Evolutionary conservation across 2,888 invertebrate genomes (phyloP), one percentile per base, ranked within the genome.

Genomic region (Napeogenes sylphis): DNA sequence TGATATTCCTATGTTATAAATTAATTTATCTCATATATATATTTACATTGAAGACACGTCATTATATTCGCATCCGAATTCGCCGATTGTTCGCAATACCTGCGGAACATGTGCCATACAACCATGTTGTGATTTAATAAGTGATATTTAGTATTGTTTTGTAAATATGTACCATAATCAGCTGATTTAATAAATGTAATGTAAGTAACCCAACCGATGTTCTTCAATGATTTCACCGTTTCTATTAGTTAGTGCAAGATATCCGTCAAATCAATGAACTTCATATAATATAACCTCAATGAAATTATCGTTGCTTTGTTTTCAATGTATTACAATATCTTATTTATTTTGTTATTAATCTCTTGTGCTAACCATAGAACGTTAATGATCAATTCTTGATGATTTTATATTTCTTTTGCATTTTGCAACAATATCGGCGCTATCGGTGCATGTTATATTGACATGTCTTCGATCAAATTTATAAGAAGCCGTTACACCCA

Each of bases 121-220:
- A 86, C 84, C 84, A 88, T 85, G 89, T 90, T 90, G 89, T 90
- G 90, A 90, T 90, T 83, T 88, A 80, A 84, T 85, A 87, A 87
- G 89, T 90, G 89, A 90, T 90, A 90, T 90, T 89, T 87, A 90
- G 82, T 87, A 82, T 90, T 87, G 85, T 88, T 80, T 51, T 90
- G 90, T 90, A 90, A 90, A 90, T 90, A 90, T 90, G 88, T 90
- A 90, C 85, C 85, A 90, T 90, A 90, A 73, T 82, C 79, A 73
- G 68, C 71, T 84, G 84, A 85, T 82, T 73, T 82, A 81, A 75
- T 74, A 66, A 83, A 83, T 80, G 79, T 85, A 82, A 81, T 84
- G 75, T 87, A 85, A 82, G 85, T 75, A 81, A 81, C 76, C 76
- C 79, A 75, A 78, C 75, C 76, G 74, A 70, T 68, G 59, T 63